Base-by-base conservation (phyloP, 2,113 vertebrate species). In the Hypomesus transpacificus region DNA sequence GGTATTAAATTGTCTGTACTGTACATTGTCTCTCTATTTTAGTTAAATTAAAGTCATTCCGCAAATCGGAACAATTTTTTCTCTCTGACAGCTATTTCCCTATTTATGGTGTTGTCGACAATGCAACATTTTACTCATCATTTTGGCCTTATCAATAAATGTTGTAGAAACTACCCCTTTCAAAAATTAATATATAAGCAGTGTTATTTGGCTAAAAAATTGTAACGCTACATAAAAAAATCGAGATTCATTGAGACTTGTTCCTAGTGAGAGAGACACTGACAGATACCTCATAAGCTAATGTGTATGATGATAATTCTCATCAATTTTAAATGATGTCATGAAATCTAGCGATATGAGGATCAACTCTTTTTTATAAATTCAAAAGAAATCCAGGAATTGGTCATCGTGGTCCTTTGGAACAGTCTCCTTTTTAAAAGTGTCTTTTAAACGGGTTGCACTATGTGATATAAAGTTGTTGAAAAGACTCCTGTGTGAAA, bases 241-340 rank as follows among this genome's bases (percentile, higher is more conserved):
- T 56, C 65, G 51, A 66, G 68, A 71, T 22, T 62, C 28, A 20
- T 26, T 58, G 50, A 52, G 46, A 34, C 34, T 56, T 69, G 69
- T 67, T n/a, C 50, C 0, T 51, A 51, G 64, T 74, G 68, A 26
- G 46, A 53, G 64, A 80, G 67, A 76, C 72, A 82, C 34, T 70
- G 78, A 79, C 81, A 67, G 79, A 78, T 85, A 84, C 85, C 84
- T 87, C 85, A 82, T 51, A 69, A 75, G 77, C 76, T 81, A 71
- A 79, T 77, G 74, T 18, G 72, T 73, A 21, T 53, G 71, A 84
- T 85, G 81, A 79, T 76, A 74, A 77, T 11, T 1, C 77, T 84
- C 74, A 74, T 88, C 83, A 66, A 79, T 85, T 84, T 81, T 70
- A 79, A 87, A 90, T 89, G 88, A 93, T 91, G 91, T 92, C 91